These are phyloP conservation scores for Ormia ochracea DNA, from an alignment of 2,888 invertebrate species.

Conservation along the genomic window DNA sequence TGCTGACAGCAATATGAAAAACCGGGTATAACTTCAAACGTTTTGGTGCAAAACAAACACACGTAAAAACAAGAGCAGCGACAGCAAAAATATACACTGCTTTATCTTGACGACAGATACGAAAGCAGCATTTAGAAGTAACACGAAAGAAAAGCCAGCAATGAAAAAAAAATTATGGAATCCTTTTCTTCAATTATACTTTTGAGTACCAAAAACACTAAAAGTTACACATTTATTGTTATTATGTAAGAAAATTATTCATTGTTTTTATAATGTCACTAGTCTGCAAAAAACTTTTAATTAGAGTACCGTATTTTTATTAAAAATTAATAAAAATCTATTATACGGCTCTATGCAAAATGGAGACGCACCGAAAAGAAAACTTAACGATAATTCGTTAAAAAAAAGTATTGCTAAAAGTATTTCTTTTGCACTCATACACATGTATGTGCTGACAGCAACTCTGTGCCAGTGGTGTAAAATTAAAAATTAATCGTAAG, in stretches of 20 bases:
- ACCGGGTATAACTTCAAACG: conserved; percentile 57
- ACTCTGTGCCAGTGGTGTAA: background rate
- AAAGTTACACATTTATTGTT: conserved; percentile 36
- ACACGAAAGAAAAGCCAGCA: conserved; percentile 50
- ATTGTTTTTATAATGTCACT: conserved; percentile 27
- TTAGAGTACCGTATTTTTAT: conserved; percentile 45
- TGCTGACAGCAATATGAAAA: conserved; percentile 26
- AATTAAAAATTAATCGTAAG: no score
- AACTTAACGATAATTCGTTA: conserved; percentile 60
- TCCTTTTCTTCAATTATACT: conserved; percentile 23
- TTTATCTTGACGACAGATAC: conserved; percentile 54
- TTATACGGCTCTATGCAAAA: conserved; percentile 69
- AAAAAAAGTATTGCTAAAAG: conserved; percentile 45
- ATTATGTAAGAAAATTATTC: conserved; percentile 39
- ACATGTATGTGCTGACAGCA: background rate
- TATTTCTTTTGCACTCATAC: conserved; percentile 16
- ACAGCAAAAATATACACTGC: conserved; percentile 44
- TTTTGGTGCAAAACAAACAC: conserved; percentile 57
- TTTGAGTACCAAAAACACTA: conserved; percentile 36
- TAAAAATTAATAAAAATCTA: conserved; percentile 57
- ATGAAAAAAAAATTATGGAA: conserved; percentile 48
- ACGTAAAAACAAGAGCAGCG: conserved; percentile 30
- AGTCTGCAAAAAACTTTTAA: conserved; percentile 44
- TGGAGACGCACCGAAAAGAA: conserved; percentile 68
- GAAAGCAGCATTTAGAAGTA: conserved; percentile 54